Evolutionary conservation across 2,113 vertebrate species (phyloP).

Genomic region (Saguinus midas): DNA sequence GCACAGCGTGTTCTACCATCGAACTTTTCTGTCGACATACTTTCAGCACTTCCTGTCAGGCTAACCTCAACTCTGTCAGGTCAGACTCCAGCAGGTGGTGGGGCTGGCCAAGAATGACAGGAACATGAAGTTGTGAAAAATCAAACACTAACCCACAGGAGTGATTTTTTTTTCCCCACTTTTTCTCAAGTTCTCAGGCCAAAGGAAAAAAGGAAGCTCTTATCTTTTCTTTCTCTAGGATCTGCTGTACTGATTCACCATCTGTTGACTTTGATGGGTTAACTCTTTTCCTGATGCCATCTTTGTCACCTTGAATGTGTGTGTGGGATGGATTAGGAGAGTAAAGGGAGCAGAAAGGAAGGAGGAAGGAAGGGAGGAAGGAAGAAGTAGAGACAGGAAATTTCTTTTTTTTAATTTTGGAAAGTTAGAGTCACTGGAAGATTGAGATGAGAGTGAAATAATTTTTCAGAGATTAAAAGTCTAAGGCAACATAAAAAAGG

Average conservation of each 20-base stretch:
- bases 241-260: not conserved
- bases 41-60: constrained; percentile 64
- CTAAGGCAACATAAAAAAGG: not conserved
- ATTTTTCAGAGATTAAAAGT: not conserved
- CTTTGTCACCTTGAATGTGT: not conserved
- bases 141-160: constrained; percentile 12
- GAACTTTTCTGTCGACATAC: constrained; percentile 41
- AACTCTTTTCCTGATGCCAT: not conserved
- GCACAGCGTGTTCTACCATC: constrained; percentile 40
- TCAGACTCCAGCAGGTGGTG: constrained; percentile 50
- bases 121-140: constrained; percentile 56
- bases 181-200: constrained; percentile 45
- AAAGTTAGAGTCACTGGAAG: not conserved
- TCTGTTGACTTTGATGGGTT: constrained; percentile 32
- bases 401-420: not conserved
- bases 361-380: not conserved
- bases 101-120: constrained; percentile 18
- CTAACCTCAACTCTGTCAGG: constrained; percentile 57
- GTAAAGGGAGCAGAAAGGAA: not conserved
- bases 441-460: not conserved
- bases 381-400: not conserved
- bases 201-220: not conserved
- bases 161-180: not conserved
- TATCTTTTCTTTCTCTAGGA: not conserved
- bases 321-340: not conserved